A percentile compares a stretch with the other conserved stretches of the same genome.
phyloP scores from a whole-genome alignment of 1,140 invertebrate species.

The Ostrea denselamellosa region DNA sequence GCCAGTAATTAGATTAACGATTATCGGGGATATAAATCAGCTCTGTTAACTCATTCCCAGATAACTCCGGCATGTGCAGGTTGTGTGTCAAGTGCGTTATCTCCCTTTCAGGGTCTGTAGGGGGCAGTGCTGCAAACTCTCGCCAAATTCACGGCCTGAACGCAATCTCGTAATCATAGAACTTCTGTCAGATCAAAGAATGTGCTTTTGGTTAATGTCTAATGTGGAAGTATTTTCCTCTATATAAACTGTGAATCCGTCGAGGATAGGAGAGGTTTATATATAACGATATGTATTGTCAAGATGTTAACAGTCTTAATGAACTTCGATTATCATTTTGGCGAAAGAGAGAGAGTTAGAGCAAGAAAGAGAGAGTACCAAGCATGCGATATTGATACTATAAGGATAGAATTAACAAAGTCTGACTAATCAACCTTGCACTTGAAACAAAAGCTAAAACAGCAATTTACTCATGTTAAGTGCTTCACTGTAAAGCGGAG shows the following conservation, averaged over 20 bases:
- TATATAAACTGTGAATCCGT: constrained; percentile 30
- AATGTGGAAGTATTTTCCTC: constrained; percentile 10
- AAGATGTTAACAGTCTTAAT: constrained; percentile 21
- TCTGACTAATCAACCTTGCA: constrained; percentile 19
- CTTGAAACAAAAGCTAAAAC: constrained; percentile 27
- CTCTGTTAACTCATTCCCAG: constrained; percentile 16
- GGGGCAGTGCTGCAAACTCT: constrained; percentile 29
- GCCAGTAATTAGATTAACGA: constrained; percentile 35
- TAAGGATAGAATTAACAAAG: constrained; percentile 9
- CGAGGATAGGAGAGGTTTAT: constrained; percentile 26
- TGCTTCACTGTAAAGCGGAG: neutral
- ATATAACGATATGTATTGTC: constrained; percentile 36
- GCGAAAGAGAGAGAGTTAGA: neutral
- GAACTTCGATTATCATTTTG: neutral
- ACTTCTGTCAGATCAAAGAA: constrained; percentile 37
- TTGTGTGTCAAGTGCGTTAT: constrained; percentile 39
- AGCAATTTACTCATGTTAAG: neutral
- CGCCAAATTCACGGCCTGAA: constrained; percentile 22
- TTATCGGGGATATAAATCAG: constrained; percentile 33
- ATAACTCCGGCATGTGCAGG: constrained; percentile 38
- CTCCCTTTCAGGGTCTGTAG: constrained; percentile 27
- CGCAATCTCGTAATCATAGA: constrained; percentile 34
- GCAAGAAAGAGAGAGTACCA: neutral
- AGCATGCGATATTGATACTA: neutral
- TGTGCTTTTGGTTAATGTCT: constrained; percentile 35